These are phyloP conservation scores for Drosophila picticornis DNA, from an alignment of 2,888 invertebrate genomes.

Conservation along the genomic window DNA sequence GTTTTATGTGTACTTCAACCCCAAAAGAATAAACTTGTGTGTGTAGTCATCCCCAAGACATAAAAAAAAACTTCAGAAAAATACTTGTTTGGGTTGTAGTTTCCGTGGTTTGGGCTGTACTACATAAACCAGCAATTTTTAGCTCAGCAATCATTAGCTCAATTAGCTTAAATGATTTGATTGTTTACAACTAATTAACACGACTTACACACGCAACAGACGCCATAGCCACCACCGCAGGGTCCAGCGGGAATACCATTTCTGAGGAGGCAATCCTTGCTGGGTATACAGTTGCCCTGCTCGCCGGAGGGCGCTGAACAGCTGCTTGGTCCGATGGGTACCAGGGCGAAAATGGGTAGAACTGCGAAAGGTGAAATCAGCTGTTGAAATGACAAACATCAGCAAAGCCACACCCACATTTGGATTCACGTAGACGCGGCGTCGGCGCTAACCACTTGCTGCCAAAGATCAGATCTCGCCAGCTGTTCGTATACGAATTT, in stretches of 20 bases:
- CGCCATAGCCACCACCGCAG: slow-evolving; percentile 88
- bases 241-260: slow-evolving; percentile 91
- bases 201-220: slow-evolving; percentile 84
- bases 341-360: slow-evolving; percentile 91
- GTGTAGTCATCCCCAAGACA: background rate
- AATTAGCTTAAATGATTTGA: background rate
- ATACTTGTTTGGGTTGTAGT: background rate
- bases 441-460: slow-evolving; percentile 72
- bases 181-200: background rate
- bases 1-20: background rate
- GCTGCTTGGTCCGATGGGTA: slow-evolving; percentile 91
- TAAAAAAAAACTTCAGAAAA: background rate
- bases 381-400: slow-evolving; percentile 9
- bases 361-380: slow-evolving; percentile 86
- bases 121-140: background rate
- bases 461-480: slow-evolving; percentile 84
- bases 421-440: slow-evolving; percentile 71
- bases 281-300: slow-evolving; percentile 92
- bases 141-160: too few species aligned
- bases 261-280: slow-evolving; percentile 89
- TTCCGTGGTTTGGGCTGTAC: background rate
- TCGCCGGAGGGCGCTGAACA: slow-evolving; percentile 92
- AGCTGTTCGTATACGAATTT: slow-evolving; percentile 61
- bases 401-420: slow-evolving; percentile 70
- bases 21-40: background rate